A percentile compares a stretch with the other conserved stretches of the same genome.
These are phyloP conservation scores for Tupaia chinensis DNA, from an alignment of 2,113 vertebrate genomes.

Conservation along the genomic window DNA sequence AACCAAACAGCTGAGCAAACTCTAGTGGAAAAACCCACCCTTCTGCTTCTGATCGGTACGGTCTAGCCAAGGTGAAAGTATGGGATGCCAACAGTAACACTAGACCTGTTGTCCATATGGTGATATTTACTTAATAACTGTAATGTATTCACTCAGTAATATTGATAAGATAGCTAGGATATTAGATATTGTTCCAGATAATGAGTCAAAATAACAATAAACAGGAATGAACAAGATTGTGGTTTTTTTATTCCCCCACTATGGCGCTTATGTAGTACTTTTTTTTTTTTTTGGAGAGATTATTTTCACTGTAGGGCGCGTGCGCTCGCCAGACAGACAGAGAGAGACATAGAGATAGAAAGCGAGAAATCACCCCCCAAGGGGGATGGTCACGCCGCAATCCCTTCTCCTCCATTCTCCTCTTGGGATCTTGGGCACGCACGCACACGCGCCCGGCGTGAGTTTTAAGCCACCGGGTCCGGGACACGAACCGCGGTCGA, in stretches of 20 bases:
- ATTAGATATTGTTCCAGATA: not conserved
- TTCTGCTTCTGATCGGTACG: not conserved
- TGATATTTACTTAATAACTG: not conserved
- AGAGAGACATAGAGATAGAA: too few species aligned
- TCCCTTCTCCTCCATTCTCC: too few species aligned
- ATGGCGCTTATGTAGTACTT: not conserved
- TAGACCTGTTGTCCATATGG: rapidly evolving
- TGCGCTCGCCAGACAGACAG: too few species aligned
- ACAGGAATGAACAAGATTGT: not conserved
- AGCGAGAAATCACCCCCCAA: too few species aligned
- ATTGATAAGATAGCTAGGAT: not conserved
- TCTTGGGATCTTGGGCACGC: too few species aligned
- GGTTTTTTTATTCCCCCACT: not conserved
- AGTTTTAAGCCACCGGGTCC: too few species aligned
- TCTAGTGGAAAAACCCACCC: rapidly evolving
- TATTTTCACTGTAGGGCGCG: too few species aligned
- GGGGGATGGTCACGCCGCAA: too few species aligned
- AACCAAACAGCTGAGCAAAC: not conserved
- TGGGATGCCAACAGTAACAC: not conserved
- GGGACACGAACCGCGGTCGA: too few species aligned
- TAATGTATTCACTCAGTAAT: not conserved
- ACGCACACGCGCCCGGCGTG: too few species aligned
- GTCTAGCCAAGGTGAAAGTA: rapidly evolving
- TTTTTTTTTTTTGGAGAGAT: not conserved
- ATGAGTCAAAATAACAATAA: not conserved